Percentiles rank a stretch among this genome's conserved stretches.
Evolutionary conservation across 2,888 invertebrate genomes (phyloP).

Genomic region (Nematopogon swammerdamellus): DNA sequence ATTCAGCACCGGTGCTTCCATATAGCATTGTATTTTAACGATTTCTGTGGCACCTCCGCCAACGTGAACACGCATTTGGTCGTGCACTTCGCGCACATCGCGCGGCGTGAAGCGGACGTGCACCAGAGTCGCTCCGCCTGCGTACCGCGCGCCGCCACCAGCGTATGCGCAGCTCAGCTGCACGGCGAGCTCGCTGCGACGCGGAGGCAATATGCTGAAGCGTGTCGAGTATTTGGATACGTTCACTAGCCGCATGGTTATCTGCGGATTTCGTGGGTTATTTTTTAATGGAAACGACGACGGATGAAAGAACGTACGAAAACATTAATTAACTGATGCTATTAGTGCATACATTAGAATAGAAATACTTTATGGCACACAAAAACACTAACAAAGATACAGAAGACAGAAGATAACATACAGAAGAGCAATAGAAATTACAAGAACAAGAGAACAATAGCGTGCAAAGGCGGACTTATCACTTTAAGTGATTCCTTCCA

Average conservation of each 20-base stretch:
- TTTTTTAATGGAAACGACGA: no score
- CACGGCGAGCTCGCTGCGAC: constrained; percentile 21
- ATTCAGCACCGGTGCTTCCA: constrained; percentile 29
- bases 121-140: constrained; percentile 25
- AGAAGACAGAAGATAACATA: no score
- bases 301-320: no score
- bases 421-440: no score
- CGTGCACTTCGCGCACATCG: constrained; percentile 22
- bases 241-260: neutral
- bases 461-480: no score
- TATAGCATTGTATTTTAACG: constrained; percentile 30
- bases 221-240: constrained; percentile 26
- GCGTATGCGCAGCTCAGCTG: constrained; percentile 13
- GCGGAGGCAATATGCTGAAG: constrained; percentile 28
- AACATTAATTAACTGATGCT: no score
- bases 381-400: no score
- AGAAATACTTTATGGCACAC: no score
- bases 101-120: constrained; percentile 25
- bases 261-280: neutral
- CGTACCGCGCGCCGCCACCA: no score
- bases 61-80: constrained; percentile 22
- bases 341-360: no score
- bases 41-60: constrained; percentile 16
- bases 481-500: no score
- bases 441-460: no score